Evolutionary conservation across 2,797 vertebrate genomes (phyloP), one percentile per base, ranked within the genome.

Genomic region (Alectoris magna): DNA sequence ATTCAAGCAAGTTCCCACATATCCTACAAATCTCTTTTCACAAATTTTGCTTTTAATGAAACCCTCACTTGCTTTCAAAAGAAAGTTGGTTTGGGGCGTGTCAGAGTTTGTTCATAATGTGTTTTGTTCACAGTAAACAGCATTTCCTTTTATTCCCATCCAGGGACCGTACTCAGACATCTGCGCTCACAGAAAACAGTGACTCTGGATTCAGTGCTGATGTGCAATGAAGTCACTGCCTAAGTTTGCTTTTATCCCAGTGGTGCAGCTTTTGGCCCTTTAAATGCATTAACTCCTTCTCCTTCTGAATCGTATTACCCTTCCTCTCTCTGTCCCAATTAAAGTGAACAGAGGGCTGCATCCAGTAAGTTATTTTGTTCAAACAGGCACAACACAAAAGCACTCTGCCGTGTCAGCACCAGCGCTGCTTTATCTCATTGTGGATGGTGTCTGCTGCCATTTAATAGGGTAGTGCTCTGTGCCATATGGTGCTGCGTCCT

Each of bases 51-150:
- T 95, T 94, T 96, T 96, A 95, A 96, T 97, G 90, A 96, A 96
- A 71, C 58, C 84, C 74, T 89, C 3, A 1, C 87, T 95, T 72
- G 93, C 69, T 96, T 95, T 95, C 94, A 94, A 96, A 96, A 92
- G 94, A 91, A 91, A 88, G 92, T 90, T 94, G 96, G 93, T 79
- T 97, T 95, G 94, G 96, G 97, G 95, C 76, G 94, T 96, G 96
- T 94, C 93, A 0, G 84, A 95, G 87, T 94, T 88, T 91, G 86
- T 90, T 96, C 86, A 85, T 91, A 93, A 91, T 80, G 86, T 1
- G 0, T 94, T 96, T 95, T 96, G 94, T 96, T 94, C 93, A 95
- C 94, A 90, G 93, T 94, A 96, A 96, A 96, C 93, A 97, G 94
- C 63, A 53, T 91, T 91, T 90, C 80, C 87, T 93, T 97, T 97